Conservation (phyloP, 2,888 invertebrate genomes). For the Strigamia crassipes region DNA sequence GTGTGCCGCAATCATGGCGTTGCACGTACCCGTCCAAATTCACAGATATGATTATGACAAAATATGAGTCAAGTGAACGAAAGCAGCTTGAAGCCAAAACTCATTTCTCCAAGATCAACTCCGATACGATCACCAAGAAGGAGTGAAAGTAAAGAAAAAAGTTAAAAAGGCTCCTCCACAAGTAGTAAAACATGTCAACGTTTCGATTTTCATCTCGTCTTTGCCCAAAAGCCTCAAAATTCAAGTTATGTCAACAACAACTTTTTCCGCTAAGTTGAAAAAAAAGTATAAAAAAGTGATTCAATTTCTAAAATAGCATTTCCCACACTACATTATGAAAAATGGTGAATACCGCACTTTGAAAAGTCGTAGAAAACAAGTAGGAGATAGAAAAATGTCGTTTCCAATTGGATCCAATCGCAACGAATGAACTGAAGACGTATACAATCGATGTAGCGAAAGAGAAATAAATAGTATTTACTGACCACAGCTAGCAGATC, state of each 20-base stretch:
- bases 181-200: slow-evolving; percentile 33
- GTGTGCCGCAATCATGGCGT: background rate
- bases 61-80: slow-evolving; percentile 37
- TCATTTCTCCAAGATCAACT: slow-evolving; percentile 39
- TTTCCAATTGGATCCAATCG: slow-evolving; percentile 38
- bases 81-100: slow-evolving; percentile 42
- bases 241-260: slow-evolving; percentile 1
- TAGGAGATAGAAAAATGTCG: slow-evolving; percentile 26
- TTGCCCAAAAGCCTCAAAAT: background rate
- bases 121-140: slow-evolving; percentile 26
- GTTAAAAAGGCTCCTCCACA: background rate
- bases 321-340: background rate
- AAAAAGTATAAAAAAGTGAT: background rate
- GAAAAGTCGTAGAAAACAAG: slow-evolving; percentile 37
- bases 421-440: slow-evolving; percentile 26
- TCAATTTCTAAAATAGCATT: slow-evolving; percentile 1
- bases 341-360: background rate
- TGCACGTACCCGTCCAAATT: slow-evolving; percentile 18
- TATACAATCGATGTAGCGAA: slow-evolving; percentile 18
- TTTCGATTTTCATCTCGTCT: slow-evolving; percentile 5
- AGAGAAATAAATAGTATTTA: slow-evolving; percentile 34
- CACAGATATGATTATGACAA: slow-evolving; percentile 34
- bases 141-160: background rate
- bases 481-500: background rate
- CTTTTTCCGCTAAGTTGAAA: background rate